Conservation (phyloP, 2,888 invertebrate species). For the Sarcophaga variegata region DNA sequence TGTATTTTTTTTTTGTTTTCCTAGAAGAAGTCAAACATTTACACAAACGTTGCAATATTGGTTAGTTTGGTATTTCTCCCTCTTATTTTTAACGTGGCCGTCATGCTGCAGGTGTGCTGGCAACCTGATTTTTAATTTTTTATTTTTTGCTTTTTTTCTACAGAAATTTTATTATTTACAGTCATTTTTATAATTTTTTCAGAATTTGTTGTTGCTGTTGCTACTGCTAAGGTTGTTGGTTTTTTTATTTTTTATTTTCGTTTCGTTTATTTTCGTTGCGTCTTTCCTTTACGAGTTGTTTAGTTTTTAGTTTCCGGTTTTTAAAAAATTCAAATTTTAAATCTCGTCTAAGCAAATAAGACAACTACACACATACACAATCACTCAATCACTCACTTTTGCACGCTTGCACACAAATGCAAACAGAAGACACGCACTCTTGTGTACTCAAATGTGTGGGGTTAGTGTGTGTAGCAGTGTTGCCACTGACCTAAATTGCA, state of each 20-base stretch:
- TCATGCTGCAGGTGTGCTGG: conserved; percentile 59
- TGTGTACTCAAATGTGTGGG: too few relatives aligned
- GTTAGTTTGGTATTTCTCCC: conserved; percentile 50
- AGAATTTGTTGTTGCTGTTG: neutral
- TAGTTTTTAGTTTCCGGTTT: conserved; percentile 55
- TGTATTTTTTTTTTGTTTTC: too few relatives aligned
- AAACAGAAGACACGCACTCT: conserved; percentile 2
- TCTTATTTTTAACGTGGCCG: conserved; percentile 53
- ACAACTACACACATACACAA: conserved; percentile 34
- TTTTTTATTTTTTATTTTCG: conserved; percentile 12
- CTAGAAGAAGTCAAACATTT: too few relatives aligned
- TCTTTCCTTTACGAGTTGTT: conserved; percentile 53
- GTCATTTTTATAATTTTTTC: conserved; percentile 24
- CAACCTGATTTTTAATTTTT: conserved; percentile 54
- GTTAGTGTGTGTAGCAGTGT: too few relatives aligned
- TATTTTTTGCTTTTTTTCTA: neutral
- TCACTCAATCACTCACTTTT: neutral
- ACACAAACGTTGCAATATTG: conserved; percentile 36
- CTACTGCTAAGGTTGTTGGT: neutral
- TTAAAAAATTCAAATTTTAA: conserved; percentile 53
- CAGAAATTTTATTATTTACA: conserved; percentile 42
- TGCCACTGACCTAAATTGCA: too few relatives aligned
- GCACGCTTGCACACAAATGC: neutral
- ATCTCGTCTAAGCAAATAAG: conserved; percentile 55
- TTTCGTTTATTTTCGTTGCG: neutral